These are phyloP conservation scores for Lydus trimaculatus DNA, from an alignment of 2,888 invertebrate species.

Conservation along the genomic window DNA sequence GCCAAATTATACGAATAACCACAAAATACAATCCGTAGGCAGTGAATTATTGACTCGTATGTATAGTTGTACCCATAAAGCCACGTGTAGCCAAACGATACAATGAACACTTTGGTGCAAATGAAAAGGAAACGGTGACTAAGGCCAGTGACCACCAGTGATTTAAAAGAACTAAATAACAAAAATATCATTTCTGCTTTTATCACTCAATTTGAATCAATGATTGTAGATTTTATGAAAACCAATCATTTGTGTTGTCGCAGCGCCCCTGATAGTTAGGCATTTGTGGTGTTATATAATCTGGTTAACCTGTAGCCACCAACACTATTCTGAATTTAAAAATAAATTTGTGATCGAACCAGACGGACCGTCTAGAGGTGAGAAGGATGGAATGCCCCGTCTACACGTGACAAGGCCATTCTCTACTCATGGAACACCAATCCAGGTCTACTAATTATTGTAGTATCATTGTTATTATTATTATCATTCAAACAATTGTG, in stretches of 20 bases:
- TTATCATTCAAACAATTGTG: not conserved
- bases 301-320: constrained; percentile 32
- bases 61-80: not conserved
- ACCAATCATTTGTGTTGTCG: not conserved
- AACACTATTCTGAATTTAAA: constrained; percentile 37
- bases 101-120: too few relatives aligned
- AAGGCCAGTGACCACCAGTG: too few relatives aligned
- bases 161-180: not conserved
- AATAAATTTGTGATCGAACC: constrained; percentile 38
- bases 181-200: not conserved
- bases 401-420: constrained; percentile 48
- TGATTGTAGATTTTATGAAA: not conserved
- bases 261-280: not conserved
- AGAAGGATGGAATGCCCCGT: constrained; percentile 44
- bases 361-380: constrained; percentile 48
- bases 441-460: constrained; percentile 7
- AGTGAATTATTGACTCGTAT: not conserved
- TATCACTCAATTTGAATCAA: not conserved
- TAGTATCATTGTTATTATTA: not conserved
- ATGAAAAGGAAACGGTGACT: too few relatives aligned
- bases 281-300: constrained; percentile 25
- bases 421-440: constrained; percentile 21
- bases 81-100: not conserved
- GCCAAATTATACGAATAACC: not conserved
- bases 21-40: too few relatives aligned